These are phyloP conservation scores for Electrona antarctica DNA, from an alignment of 2,113 vertebrate genomes.

Conservation along the genomic window DNA sequence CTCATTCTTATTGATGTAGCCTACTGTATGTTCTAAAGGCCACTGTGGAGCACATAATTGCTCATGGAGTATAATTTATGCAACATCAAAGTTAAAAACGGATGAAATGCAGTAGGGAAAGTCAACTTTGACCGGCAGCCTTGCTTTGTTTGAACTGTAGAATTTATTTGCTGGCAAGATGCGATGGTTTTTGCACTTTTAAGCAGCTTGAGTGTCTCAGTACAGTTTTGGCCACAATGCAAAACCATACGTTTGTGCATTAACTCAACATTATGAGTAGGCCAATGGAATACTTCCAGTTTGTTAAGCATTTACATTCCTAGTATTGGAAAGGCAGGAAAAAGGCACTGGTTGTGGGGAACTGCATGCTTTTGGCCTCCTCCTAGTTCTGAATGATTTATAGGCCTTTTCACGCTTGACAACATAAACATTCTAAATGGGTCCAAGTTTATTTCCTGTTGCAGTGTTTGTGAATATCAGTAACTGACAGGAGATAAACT, in stretches of 20 bases:
- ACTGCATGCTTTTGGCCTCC: not conserved
- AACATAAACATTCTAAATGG: too few species aligned
- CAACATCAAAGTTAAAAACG: slow-evolving; percentile 40
- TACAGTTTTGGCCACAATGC: slow-evolving; percentile 13
- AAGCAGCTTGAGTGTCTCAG: slow-evolving; percentile 2
- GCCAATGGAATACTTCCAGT: not conserved
- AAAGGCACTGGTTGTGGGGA: not conserved
- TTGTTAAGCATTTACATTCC: not conserved
- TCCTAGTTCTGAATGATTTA: not conserved
- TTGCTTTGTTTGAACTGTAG: slow-evolving; percentile 18
- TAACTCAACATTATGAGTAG: not conserved
- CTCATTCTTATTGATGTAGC: slow-evolving; percentile 35
- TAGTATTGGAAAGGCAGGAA: not conserved
- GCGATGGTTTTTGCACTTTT: slow-evolving; percentile 38
- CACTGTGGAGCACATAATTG: slow-evolving; percentile 28
- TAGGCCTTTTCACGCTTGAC: too few species aligned
- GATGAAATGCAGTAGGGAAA: slow-evolving; percentile 34
- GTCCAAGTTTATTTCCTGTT: too few species aligned
- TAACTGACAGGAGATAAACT: too few species aligned
- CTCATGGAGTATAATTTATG: slow-evolving; percentile 23
- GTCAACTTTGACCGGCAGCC: slow-evolving; percentile 39
- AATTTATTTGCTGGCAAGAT: slow-evolving; percentile 29
- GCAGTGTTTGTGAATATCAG: too few species aligned
- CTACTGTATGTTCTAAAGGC: slow-evolving; percentile 12
- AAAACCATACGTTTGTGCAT: not conserved